These are phyloP conservation scores for Hyperoplus immaculatus DNA, from an alignment of 2,797 vertebrate genomes.

Conservation along the genomic window DNA sequence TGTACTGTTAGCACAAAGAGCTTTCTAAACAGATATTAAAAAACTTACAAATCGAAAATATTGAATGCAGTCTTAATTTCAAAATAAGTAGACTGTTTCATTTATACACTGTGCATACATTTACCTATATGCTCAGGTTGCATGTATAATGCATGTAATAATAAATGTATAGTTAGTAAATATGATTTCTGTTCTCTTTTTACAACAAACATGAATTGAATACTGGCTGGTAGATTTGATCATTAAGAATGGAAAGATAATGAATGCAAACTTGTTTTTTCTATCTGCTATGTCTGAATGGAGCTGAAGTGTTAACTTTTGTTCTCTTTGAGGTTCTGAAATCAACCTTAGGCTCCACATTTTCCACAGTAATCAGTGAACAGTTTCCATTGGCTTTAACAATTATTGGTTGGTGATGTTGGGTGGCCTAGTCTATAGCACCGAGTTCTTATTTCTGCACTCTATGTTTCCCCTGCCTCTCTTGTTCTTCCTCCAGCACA, in stretches of 20 bases:
- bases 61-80: conserved; percentile 10
- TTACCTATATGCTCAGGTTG: conserved; percentile 20
- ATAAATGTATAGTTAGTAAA: conserved; percentile 23
- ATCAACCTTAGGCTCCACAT: conserved; percentile 10
- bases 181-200: conserved; percentile 20
- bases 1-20: conserved; percentile 36
- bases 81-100: conserved; percentile 6
- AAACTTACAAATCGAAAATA: conserved; percentile 5
- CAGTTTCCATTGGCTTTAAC: conserved; percentile 37
- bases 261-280: conserved; percentile 16
- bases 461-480: conserved; percentile 73
- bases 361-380: conserved; percentile 34
- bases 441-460: conserved; percentile 69
- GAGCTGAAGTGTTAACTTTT: conserved; percentile 13
- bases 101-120: conserved; percentile 31
- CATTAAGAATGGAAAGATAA: conserved; percentile 21
- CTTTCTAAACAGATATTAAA: conserved; percentile 29
- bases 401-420: conserved; percentile 27
- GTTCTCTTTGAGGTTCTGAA: conserved; percentile 25
- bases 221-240: conserved; percentile 21
- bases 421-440: conserved; percentile 65
- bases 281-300: conserved; percentile 8
- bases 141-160: too few relatives aligned
- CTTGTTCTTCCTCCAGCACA: conserved; percentile 80
- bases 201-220: conserved; percentile 31